Evolutionary conservation across 2,797 vertebrate species (phyloP).

Genomic region (Acridotheres tristis): DNA sequence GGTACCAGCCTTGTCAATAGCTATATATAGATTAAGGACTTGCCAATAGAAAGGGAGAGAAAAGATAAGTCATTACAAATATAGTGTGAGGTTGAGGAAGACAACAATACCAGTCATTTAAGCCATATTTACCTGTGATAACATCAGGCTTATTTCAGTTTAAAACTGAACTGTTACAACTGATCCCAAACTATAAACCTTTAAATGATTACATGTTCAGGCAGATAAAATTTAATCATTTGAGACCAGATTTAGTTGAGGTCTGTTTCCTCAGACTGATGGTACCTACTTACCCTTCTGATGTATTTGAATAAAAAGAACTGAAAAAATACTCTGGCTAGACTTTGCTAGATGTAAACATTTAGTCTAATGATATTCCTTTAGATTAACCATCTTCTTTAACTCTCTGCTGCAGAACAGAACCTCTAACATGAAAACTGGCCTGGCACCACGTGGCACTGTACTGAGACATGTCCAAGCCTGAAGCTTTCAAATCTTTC

Average conservation of each 20-base stretch:
- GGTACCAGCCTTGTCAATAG: background rate
- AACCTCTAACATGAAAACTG: background rate
- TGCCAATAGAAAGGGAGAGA: background rate
- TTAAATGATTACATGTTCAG: slow-evolving; percentile 15
- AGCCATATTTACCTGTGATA: background rate
- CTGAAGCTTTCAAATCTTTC: background rate
- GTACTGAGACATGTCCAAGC: background rate
- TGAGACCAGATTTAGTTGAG: background rate
- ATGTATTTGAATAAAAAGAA: slow-evolving; percentile 15
- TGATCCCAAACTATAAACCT: slow-evolving; percentile 40
- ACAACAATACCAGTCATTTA: slow-evolving; percentile 10
- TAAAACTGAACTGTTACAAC: slow-evolving; percentile 10
- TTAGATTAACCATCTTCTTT: background rate
- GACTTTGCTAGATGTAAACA: background rate
- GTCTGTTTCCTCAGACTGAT: background rate
- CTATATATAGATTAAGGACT: background rate
- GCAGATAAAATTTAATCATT: slow-evolving; percentile 7
- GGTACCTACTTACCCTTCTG: background rate
- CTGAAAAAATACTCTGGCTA: background rate
- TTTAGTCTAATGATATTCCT: background rate
- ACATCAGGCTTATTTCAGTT: slow-evolving; percentile 24
- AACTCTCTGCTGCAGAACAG: background rate
- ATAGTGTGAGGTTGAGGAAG: background rate
- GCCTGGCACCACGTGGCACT: background rate
- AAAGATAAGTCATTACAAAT: background rate